Evolutionary conservation across 2,113 vertebrate genomes (phyloP), one percentile per base, ranked within the genome.

Genomic region (Acrocephalus arundinaceus): DNA sequence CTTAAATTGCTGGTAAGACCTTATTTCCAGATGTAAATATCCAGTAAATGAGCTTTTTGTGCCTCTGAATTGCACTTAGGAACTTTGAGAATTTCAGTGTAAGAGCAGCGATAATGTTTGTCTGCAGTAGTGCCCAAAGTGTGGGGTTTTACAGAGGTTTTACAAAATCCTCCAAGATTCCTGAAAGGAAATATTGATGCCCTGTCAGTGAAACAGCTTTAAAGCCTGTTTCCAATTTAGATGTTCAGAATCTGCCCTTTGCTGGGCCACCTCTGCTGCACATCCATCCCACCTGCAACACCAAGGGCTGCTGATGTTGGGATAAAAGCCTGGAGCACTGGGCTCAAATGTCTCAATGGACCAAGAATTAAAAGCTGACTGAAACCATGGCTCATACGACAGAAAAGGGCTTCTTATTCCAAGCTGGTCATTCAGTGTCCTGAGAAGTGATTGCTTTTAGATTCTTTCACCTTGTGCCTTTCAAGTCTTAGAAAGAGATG

Each of bases 201-300:
- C 4, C 28, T 73, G 45, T 28, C 35, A 18, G 45, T 49, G 45
- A 49, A 72, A 72, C 4, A 13, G 19, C 48, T 67, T 70, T 51
- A 65, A 63, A 83, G 6, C 8, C 3, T 31, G 28, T 62, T 85
- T 85, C 39, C 57, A 31, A 48, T 41, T 15, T 6, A 33, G 25
- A 4, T 57, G 49, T 70, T 77, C 55, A 73, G 59, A 33, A 12
- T 39, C 30, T 93, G 37, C 6, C 35, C 33, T 70, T 88, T 19
- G 1, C 63, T 48, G 21, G 24, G 8, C 28, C 4, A 13, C 37
- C 13, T 65, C 17, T 52, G 68, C 54, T 73, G 20, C 15, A 2
- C 0, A 0, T 37, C 52, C 23, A 3, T 59, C 39, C 43, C 1
- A 0, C 3, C 21, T 65, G 41, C 31, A 37, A 4, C 18, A 4